These are phyloP conservation scores for Anas platyrhynchos DNA, from an alignment of 2,113 vertebrate genomes.

Conservation along the genomic window DNA sequence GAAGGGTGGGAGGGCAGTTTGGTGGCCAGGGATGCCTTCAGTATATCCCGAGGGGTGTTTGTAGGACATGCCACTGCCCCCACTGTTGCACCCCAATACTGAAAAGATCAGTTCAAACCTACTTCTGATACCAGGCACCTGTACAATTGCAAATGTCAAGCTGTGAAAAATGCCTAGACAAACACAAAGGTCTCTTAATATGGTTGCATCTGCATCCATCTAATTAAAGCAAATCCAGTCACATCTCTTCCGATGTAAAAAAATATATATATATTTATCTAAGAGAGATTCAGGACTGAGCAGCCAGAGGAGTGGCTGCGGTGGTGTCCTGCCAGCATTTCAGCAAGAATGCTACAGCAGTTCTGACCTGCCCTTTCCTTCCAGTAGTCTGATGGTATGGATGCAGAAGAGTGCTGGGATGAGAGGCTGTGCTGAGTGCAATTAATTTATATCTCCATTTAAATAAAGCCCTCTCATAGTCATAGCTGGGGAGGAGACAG, in stretches of 20 bases:
- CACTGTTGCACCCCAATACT: background rate
- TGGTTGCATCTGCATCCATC: background rate
- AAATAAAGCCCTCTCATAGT: constrained; percentile 51
- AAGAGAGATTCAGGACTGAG: background rate
- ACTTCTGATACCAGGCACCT: background rate
- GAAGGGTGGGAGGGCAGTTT: background rate
- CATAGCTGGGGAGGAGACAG: constrained; percentile 48
- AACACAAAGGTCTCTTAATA: background rate
- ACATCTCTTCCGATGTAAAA: background rate
- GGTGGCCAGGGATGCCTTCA: background rate
- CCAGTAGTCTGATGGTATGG: background rate
- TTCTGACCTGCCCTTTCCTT: constrained; percentile 5
- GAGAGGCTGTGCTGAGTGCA: constrained; percentile 49
- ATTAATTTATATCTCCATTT: constrained; percentile 65
- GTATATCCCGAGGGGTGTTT: background rate
- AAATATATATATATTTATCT: background rate
- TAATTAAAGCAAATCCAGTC: background rate
- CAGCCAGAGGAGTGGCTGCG: background rate
- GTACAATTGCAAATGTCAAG: background rate
- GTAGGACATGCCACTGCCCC: background rate
- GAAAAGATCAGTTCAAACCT: background rate
- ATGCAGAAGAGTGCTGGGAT: background rate
- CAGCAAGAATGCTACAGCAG: background rate
- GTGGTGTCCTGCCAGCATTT: background rate
- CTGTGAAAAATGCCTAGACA: background rate